Base-by-base conservation (phyloP, 2,797 vertebrate species). In the Pachyuromys duprasi region DNA sequence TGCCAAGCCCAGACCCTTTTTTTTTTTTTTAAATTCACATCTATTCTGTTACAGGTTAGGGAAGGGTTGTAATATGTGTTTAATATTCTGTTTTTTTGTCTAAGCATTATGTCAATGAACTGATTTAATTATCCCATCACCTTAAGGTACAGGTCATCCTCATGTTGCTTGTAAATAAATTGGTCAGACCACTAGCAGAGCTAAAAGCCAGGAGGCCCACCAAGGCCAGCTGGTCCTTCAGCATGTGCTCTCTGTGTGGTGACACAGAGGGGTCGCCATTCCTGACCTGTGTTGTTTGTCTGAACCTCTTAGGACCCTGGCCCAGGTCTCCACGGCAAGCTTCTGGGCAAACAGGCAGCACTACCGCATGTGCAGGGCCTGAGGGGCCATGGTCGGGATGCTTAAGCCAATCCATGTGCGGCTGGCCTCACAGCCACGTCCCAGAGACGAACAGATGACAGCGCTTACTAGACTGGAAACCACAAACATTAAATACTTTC, bases 11-110 rank as follows among this genome's bases (percentile, higher is more conserved):
- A 72, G 36, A 5, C 53, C 11, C 76, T 76, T 22, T 87, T 28
- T n/a, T 70, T 83, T 28, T 36, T 90, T 94, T 76, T 69, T 90
- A 28, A 93, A 83, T 63, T 84, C 67, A 57, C 36, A 55, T 67
- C 31, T 75, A 70, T 94, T 92, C 24, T 89, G 8, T 36, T 91
- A 82, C 2, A 93, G 45, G 39, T 42, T 80, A 60, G n/a, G 49
- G 2, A n/a, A 18, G 0, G 18, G 1, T 26, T 49, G 12, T 31
- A 45, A 2, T 89, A 67, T 8, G 63, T 81, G 65, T 0, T 69
- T 11, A 13, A 31, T 62, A 20, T 31, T 67, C 17, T 57, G n/a
- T 57, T 57, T 57, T 57, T 3, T 55, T 57, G 12, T 90, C 8
- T 89, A 86, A 94, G 39, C 28, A n/a, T 15, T 83, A 20, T 55